These are phyloP conservation scores for Hyaena hyaena DNA, from an alignment of 2,113 vertebrate genomes.

Conservation along the genomic window DNA sequence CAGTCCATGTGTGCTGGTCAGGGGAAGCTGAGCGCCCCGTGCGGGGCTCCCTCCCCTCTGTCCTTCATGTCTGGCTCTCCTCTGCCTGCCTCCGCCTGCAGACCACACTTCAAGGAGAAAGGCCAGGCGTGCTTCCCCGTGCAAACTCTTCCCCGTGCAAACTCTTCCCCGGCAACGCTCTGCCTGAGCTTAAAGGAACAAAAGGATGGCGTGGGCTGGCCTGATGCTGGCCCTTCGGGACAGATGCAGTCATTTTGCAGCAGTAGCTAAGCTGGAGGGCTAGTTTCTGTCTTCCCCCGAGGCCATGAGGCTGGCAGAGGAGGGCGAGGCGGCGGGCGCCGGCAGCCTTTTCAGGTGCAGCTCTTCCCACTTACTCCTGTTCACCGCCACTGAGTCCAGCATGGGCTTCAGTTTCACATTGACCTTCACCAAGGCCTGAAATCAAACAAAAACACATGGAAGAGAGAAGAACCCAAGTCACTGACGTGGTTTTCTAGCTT, in stretches of 20 bases:
- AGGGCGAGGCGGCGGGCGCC: slow-evolving; percentile 68
- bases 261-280: slow-evolving; percentile 37
- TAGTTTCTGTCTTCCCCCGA: slow-evolving; percentile 82
- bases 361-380: slow-evolving; percentile 96
- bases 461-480: slow-evolving; percentile 32
- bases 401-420: slow-evolving; percentile 97
- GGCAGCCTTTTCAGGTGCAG: slow-evolving; percentile 91
- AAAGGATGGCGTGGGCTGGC: slow-evolving; percentile 59
- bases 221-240: slow-evolving; percentile 58
- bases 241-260: slow-evolving; percentile 17
- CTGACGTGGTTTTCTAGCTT: background rate
- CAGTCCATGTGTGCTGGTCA: slow-evolving; percentile 55
- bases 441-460: slow-evolving; percentile 44
- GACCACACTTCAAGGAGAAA: slow-evolving; percentile 64
- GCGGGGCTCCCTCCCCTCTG: background rate
- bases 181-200: slow-evolving; percentile 66
- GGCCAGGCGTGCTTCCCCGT: slow-evolving; percentile 46
- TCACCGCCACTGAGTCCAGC: slow-evolving; percentile 93
- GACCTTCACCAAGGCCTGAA: slow-evolving; percentile 94
- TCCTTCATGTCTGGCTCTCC: background rate
- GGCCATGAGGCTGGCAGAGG: slow-evolving; percentile 64
- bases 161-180: slow-evolving; percentile 44
- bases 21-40: slow-evolving; percentile 60
- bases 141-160: slow-evolving; percentile 29
- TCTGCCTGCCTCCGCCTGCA: slow-evolving; percentile 24